Evolutionary conservation across 1,140 invertebrate genomes (phyloP).

Genomic region (Triops longicaudatus): DNA sequence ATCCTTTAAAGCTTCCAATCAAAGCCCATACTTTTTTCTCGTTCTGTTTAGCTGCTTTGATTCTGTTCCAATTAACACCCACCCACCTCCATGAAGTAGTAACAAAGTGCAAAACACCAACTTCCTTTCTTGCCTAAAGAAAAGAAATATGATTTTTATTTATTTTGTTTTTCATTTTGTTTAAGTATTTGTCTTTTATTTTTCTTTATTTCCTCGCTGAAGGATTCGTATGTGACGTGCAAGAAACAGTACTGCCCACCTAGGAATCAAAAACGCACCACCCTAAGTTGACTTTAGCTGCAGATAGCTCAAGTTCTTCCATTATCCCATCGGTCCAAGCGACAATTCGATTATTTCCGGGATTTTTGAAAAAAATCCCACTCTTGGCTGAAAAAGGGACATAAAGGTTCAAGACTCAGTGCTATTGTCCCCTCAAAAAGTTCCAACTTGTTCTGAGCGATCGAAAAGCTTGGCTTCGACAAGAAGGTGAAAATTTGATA

Average conservation of each 20-base stretch:
- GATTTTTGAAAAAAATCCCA: not conserved
- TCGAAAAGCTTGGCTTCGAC: no score
- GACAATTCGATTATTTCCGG: not conserved
- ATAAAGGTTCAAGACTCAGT: not conserved
- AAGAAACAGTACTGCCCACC: no score
- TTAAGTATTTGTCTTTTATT: no score
- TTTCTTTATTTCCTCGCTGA: not conserved
- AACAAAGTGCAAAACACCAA: not conserved
- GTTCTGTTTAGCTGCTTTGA: not conserved
- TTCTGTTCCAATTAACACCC: not conserved
- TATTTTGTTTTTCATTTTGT: no score
- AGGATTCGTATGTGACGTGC: not conserved
- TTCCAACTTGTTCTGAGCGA: no score
- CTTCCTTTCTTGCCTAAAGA: not conserved
- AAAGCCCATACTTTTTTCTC: not conserved
- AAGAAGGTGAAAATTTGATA: not conserved
- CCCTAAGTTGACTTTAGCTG: no score
- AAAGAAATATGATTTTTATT: no score
- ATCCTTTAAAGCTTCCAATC: not conserved
- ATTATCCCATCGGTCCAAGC: no score
- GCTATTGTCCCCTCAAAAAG: not conserved
- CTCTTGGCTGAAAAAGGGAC: not conserved
- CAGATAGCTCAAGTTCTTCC: no score
- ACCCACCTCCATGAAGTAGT: no score
- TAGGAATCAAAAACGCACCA: no score